Percentiles rank a stretch among this genome's conserved stretches.
Evolutionary conservation across 2,888 invertebrate species (phyloP).

Genomic region (Pristionchus entomophagus): DNA sequence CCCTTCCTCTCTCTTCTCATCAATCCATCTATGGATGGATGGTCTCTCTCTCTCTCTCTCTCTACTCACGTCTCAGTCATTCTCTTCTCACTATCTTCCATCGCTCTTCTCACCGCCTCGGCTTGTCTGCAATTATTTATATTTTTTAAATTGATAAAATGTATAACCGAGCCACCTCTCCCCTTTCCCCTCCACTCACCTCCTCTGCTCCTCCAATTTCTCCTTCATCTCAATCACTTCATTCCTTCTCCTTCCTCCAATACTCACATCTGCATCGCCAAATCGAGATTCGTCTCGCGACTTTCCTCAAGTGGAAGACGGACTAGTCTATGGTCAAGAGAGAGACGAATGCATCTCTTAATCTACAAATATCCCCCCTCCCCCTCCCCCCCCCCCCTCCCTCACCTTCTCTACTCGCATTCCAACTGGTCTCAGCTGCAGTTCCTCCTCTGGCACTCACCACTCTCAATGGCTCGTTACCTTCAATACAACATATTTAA

Average conservation of each 20-base stretch:
- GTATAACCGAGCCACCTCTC: no score
- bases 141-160: no score
- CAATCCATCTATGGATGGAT: no score
- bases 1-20: no score
- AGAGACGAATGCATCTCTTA: no score
- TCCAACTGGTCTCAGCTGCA: background rate
- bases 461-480: conserved; percentile 11
- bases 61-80: background rate
- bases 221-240: background rate
- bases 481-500: background rate
- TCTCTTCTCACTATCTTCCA: conserved; percentile 2
- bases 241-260: background rate
- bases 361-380: no score
- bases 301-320: background rate
- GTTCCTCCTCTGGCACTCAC: background rate
- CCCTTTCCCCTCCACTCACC: background rate
- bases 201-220: background rate
- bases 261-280: background rate
- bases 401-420: conserved; percentile 18
- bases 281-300: background rate
- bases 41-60: background rate
- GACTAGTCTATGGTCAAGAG: no score
- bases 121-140: background rate
- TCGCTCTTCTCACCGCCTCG: background rate
- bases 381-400: no score